phyloP scores from a whole-genome alignment of 2,113 vertebrate genomes.

The Anhinga anhinga region DNA sequence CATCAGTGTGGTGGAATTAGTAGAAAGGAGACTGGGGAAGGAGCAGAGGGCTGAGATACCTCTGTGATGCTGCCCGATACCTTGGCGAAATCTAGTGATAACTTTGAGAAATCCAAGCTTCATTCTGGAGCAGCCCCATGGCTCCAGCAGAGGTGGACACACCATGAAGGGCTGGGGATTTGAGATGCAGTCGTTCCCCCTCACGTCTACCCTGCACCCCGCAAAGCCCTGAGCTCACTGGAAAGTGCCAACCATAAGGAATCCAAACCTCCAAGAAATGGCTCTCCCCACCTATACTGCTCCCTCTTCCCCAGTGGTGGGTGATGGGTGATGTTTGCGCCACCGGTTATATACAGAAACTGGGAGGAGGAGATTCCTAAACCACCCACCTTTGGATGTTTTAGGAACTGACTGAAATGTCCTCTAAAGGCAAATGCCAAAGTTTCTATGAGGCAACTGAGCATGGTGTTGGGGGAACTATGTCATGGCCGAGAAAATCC shows the following conservation, averaged over 20 bases:
- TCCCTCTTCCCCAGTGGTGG: accelerated
- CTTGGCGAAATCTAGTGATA: neutral
- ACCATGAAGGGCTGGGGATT: neutral
- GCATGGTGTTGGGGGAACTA: neutral
- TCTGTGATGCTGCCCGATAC: accelerated
- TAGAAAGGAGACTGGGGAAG: neutral
- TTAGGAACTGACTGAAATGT: neutral
- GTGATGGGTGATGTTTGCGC: neutral
- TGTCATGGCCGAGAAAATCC: neutral
- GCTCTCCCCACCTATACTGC: neutral
- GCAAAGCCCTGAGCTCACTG: neutral
- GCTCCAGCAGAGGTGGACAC: neutral
- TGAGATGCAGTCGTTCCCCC: neutral
- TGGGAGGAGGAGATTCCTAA: neutral
- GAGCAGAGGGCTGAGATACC: neutral
- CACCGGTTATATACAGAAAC: neutral
- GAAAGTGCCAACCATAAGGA: neutral
- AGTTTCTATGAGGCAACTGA: neutral
- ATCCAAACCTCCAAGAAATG: neutral
- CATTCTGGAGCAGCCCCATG: neutral
- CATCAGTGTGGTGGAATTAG: neutral
- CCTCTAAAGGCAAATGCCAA: neutral
- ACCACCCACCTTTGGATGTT: neutral
- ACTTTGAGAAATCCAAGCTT: neutral
- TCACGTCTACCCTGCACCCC: no score